Evolutionary conservation across 2,113 vertebrate species (phyloP).

Genomic region (Asarcornis scutulata): DNA sequence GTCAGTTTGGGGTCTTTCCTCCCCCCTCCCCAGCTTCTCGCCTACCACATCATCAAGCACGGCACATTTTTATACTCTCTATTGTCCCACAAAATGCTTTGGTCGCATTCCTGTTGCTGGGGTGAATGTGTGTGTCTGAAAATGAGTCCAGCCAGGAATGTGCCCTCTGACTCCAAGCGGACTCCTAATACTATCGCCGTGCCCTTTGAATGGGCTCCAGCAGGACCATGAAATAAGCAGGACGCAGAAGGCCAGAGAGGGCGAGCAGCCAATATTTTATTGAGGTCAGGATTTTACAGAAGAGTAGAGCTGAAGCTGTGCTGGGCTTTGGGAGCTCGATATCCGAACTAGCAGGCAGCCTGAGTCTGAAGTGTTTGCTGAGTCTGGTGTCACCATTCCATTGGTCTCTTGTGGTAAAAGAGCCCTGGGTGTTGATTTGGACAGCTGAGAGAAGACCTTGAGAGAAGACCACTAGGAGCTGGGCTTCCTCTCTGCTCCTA

Average conservation of each 20-base stretch:
- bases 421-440: slow-evolving; percentile 15
- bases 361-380: not conserved
- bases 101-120: slow-evolving; percentile 24
- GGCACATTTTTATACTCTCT: slow-evolving; percentile 51
- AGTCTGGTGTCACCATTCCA: not conserved
- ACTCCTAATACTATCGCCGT: not conserved
- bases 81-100: slow-evolving; percentile 44
- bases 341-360: not conserved
- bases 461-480: not conserved
- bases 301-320: not conserved
- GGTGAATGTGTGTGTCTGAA: not conserved
- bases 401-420: not conserved
- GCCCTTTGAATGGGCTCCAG: not conserved
- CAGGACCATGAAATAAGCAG: slow-evolving; percentile 9
- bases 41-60: not conserved
- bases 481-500: not conserved
- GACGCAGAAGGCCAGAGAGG: not conserved
- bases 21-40: not conserved
- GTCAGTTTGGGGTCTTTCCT: not conserved
- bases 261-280: not conserved
- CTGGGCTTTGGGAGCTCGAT: not conserved
- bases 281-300: not conserved
- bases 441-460: not conserved
- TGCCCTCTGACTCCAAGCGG: slow-evolving; percentile 50
- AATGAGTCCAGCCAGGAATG: slow-evolving; percentile 46